These are phyloP conservation scores for Microchirus variegatus DNA, from an alignment of 2,797 vertebrate species.

Conservation along the genomic window DNA sequence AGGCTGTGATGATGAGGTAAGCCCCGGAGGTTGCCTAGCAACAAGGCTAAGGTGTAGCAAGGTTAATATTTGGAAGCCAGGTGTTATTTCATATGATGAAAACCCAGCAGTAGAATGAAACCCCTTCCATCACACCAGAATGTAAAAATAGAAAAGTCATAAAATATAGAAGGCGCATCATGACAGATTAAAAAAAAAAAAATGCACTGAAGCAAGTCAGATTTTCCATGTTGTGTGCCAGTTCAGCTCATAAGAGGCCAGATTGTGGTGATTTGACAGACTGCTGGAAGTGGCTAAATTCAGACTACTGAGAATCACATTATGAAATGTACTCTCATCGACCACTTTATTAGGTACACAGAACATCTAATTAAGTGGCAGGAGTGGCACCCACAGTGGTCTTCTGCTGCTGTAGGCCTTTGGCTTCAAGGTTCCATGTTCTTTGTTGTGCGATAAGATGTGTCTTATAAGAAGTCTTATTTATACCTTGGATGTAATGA, in stretches of 20 bases:
- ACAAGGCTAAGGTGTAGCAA: conserved; percentile 79
- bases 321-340: conserved; percentile 3
- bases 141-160: conserved; percentile 16
- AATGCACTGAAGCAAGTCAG: too few relatives aligned
- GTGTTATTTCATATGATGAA: conserved; percentile 72
- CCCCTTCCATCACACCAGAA: conserved; percentile 23
- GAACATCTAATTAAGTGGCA: too few relatives aligned
- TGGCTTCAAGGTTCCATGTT: too few relatives aligned
- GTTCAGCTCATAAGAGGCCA: conserved; percentile 31
- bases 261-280: conserved; percentile 37
- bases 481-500: too few relatives aligned
- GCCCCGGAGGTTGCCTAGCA: conserved; percentile 79
- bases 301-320: conserved; percentile 14
- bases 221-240: conserved; percentile 7
- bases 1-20: conserved; percentile 65
- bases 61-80: conserved; percentile 81
- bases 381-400: too few relatives aligned
- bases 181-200: conserved; percentile 7
- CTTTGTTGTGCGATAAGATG: too few relatives aligned
- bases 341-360: too few relatives aligned
- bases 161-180: conserved; percentile 15
- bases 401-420: too few relatives aligned
- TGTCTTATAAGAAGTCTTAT: too few relatives aligned
- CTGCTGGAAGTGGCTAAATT: conserved; percentile 16
- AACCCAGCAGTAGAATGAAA: conserved; percentile 46